Evolutionary conservation across 2,113 vertebrate species (phyloP).

Genomic region (Todiramphus saurophagus): DNA sequence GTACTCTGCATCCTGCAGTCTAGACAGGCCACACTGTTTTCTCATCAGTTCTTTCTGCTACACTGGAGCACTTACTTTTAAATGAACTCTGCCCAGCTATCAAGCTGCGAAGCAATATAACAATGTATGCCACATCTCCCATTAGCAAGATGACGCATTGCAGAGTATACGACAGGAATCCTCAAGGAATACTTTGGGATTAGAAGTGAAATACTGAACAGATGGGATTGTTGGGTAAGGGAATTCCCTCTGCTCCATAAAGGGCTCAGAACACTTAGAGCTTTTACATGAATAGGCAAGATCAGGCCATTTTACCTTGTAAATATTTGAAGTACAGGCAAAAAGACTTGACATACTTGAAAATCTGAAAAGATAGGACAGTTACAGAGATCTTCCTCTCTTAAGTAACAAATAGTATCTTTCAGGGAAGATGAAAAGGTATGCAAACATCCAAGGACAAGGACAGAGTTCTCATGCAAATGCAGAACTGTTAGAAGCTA

Average conservation of each 20-base stretch:
- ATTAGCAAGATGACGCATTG: conserved; percentile 44
- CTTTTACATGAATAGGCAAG: conserved; percentile 47
- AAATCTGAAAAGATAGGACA: background rate
- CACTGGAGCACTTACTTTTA: conserved; percentile 10
- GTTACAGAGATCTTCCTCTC: background rate
- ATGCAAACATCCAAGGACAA: background rate
- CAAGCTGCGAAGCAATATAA: conserved; percentile 11
- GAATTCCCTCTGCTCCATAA: conserved; percentile 71
- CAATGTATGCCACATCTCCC: conserved; percentile 25
- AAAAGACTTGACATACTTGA: conserved; percentile 16
- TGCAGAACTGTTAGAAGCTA: background rate
- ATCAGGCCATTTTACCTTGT: conserved; percentile 47
- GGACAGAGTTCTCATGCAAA: background rate
- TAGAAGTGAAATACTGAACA: conserved; percentile 79
- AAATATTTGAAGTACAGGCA: conserved; percentile 26
- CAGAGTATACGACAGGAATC: conserved; percentile 61
- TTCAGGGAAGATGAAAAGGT: background rate
- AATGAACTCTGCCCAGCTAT: background rate
- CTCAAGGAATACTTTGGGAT: conserved; percentile 64
- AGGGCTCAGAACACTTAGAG: conserved; percentile 63
- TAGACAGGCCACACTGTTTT: conserved; percentile 13
- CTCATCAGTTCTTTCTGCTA: conserved; percentile 16
- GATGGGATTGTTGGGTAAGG: conserved; percentile 62
- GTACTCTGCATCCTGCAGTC: background rate
- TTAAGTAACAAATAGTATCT: background rate